Evolutionary conservation across 2,797 vertebrate species (phyloP).

Genomic region (Sebastes elongatus): DNA sequence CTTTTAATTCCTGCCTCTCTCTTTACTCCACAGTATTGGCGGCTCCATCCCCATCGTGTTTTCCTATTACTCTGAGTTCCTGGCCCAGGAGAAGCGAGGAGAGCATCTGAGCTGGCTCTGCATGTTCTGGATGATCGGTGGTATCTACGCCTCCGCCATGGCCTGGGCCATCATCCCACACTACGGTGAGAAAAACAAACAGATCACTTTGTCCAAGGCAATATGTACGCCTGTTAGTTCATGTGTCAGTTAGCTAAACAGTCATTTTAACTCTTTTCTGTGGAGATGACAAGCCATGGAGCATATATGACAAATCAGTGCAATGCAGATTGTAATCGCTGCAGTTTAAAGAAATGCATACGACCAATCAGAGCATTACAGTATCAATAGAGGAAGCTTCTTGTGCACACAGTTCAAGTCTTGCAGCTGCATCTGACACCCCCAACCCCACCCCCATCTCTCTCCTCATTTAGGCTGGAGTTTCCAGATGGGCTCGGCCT

Average conservation of each 20-base stretch:
- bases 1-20: background rate
- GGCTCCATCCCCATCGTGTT: constrained; percentile 98
- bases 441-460: background rate
- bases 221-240: background rate
- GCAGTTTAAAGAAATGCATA: background rate
- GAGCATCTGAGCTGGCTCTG: constrained; percentile 98
- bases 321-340: background rate
- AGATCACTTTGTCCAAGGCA: background rate
- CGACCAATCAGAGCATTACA: background rate
- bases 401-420: background rate
- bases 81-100: constrained; percentile 97
- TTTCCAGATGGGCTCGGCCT: constrained; percentile 98
- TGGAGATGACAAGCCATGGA: background rate
- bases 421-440: constrained; percentile 12
- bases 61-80: constrained; percentile 97
- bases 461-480: constrained; percentile 88
- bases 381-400: background rate
- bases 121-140: constrained; percentile 99
- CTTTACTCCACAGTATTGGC: constrained; percentile 85
- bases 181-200: constrained; percentile 85
- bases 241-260: background rate
- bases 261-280: background rate
- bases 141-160: constrained; percentile 97
- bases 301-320: background rate
- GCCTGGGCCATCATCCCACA: constrained; percentile 99